Evolutionary conservation across 35 echinoderm and acorn worm species (phyloP), one percentile per base, ranked within the genome.

Genomic region (Anneissia japonica): DNA sequence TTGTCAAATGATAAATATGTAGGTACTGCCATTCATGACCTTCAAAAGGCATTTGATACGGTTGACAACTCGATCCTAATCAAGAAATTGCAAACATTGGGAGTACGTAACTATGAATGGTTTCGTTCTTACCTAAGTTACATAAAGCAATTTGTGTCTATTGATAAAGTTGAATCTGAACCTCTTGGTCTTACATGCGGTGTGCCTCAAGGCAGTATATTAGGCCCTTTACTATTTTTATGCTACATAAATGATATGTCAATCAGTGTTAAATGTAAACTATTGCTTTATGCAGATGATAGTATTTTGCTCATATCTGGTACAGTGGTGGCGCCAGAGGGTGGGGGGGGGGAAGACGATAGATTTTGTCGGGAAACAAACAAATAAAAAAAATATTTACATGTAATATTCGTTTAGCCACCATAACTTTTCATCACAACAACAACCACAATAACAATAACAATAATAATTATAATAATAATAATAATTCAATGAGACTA

Each of bases 81-180:
- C 32, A 79, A 79, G 33, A 79, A 79, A 79, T 37, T 79, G 35
- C 29, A 30, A 37, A 37, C 77, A 3, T 36, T 79, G 77, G 77
- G 77, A 36, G 39, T 79, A 21, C 16, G 33, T 9, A 36, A 32
- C 3, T 32, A 36, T 4, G 33, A 79, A 10, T 79, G 77, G 77
- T 79, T 79, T 35, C 16, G 30, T 16, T 79, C 77, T 6, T 79
- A 79, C 30, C 29, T 34, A 6, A 79, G 31, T 79, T 31, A 37
- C 31, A 79, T 32, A 30, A 79, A 32, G 11, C 14, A 79, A 79
- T 36, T 79, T 79, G 77, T 79, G 13, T 12, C 35, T 34, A 37
- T 79, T 12, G 39, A 79, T 35, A 10, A 79, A 35, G 77, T 79
- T 79, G 77, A 79, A 16, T 79, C 77, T 16, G 77, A 79, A 36